Conservation (phyloP, 2,113 vertebrate genomes). For the Coracopsis vasa region DNA sequence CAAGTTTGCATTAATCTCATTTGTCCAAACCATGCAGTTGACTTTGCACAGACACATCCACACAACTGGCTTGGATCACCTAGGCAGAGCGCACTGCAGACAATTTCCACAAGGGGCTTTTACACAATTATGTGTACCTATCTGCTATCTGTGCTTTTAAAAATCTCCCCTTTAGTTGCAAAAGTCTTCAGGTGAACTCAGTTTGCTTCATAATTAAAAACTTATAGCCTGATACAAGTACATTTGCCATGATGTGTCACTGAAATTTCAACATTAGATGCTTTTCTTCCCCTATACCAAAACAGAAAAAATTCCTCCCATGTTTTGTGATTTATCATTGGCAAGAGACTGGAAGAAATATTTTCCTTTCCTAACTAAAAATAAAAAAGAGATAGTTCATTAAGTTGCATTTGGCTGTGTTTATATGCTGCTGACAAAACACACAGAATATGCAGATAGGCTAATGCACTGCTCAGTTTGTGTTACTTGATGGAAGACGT, state of each 20-base stretch:
- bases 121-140: not conserved
- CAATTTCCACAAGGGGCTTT: not conserved
- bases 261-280: not conserved
- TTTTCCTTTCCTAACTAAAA: not conserved
- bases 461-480: not conserved
- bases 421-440: constrained; percentile 5
- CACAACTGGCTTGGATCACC: not conserved
- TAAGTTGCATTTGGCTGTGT: not conserved
- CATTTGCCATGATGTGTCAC: not conserved
- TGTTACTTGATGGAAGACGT: constrained; percentile 22
- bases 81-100: not conserved
- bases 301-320: not conserved
- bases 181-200: not conserved
- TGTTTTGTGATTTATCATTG: not conserved
- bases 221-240: not conserved
- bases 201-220: not conserved
- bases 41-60: not conserved
- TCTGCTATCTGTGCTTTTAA: not conserved
- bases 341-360: not conserved
- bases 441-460: not conserved
- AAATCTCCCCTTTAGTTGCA: not conserved
- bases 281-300: not conserved
- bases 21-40: not conserved
- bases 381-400: not conserved
- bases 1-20: not conserved